Conservation (phyloP, 2,113 vertebrate species). For the Crotalus horridus region DNA sequence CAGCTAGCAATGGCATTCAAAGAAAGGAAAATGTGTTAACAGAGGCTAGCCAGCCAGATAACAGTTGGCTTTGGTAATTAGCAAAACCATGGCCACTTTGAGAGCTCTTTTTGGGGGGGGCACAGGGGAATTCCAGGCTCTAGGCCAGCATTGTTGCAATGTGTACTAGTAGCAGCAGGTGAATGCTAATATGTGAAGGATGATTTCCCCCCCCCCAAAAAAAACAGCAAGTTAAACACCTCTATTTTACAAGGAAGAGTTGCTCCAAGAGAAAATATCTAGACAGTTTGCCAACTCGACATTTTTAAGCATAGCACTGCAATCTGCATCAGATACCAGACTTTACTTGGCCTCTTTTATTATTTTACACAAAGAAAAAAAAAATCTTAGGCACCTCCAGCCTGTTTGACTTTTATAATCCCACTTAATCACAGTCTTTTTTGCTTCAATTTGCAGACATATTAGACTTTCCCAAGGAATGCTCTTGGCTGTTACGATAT, state of each 20-base stretch:
- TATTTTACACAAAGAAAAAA: neutral
- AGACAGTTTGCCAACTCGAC: neutral
- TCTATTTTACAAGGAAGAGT: neutral
- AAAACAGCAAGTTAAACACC: constrained; percentile 14
- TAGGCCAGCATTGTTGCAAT: constrained; percentile 45
- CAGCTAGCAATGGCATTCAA: constrained; percentile 58
- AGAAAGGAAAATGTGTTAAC: constrained; percentile 42
- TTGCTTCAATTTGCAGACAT: neutral
- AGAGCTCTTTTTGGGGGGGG: constrained; percentile 43
- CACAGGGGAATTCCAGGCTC: constrained; percentile 49
- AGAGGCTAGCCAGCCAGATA: constrained; percentile 57
- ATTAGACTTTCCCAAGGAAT: neutral
- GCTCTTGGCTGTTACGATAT: neutral
- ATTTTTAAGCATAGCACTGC: neutral
- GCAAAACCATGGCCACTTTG: constrained; percentile 51
- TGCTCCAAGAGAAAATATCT: neutral
- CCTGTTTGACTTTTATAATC: neutral
- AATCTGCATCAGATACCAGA: neutral
- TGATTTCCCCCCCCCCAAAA: constrained; percentile 24
- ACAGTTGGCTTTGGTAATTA: constrained; percentile 65
- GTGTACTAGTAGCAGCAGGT: constrained; percentile 40
- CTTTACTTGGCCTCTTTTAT: neutral
- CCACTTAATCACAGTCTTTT: neutral
- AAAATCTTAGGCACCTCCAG: neutral
- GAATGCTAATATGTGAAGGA: constrained; percentile 46